Base-by-base conservation (phyloP, 2,113 vertebrate species). In the Anguilla rostrata region DNA sequence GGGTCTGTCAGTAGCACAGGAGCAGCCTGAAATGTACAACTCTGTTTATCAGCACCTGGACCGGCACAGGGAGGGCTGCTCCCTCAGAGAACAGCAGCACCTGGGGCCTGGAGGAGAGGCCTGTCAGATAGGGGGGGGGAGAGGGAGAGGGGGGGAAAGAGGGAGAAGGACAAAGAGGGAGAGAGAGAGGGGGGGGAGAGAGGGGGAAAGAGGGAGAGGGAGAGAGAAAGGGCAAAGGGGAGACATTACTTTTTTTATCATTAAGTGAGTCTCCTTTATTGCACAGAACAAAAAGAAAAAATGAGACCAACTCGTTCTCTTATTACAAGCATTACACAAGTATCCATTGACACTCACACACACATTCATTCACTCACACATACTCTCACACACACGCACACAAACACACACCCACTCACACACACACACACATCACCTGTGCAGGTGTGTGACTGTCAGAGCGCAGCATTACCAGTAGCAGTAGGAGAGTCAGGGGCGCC, bases 21-120 rank as follows among this genome's bases (percentile, higher is more conserved):
- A 18, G 34, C 22, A 71, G 5, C n/a, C 22, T 71, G 26, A n/a
- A 71, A 71, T 8, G n/a, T 71, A n/a, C 63, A n/a, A 26, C 63
- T n/a, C 22, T n/a, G 63, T 71, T 71, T 22, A 60, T 75, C n/a
- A 29, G n/a, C 26, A 9, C 71, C 71, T 75, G 71, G 71, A 75
- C n/a, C 71, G 34, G 26, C 71, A 71, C 63, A 71, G 63, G 63
- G 63, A 26, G 22, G 16, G 2, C 71, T 75, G 71, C 34, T 82
- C 66, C 78, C 83, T 84, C 56, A 16, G 39, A 60, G 53, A 15
- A 78, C 41, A 43, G 56, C 4, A 43, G 60, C 34, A 40, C 81
- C 39, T 84, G 84, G 46, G 83, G 81, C 84, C 71, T 11, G 85
- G 83, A 53, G 46, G 43, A 53, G 43, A 29, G 20, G 15, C 78